A percentile compares a stretch with the other conserved stretches of the same genome.
Conservation (phyloP, 1,140 invertebrate genomes). For the Drosophila arawakana region DNA sequence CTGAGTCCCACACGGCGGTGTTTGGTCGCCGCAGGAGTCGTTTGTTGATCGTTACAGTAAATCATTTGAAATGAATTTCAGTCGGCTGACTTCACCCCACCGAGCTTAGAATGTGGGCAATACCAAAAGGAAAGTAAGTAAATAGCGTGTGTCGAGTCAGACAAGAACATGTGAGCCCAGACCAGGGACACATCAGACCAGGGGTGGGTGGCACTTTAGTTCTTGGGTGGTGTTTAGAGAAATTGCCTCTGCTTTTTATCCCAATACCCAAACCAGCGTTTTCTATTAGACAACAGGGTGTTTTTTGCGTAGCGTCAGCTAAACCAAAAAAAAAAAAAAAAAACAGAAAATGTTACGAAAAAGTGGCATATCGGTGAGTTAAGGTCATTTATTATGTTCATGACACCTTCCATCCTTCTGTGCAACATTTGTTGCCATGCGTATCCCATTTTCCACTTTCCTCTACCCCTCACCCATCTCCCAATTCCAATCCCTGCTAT, state of each 20-base stretch:
- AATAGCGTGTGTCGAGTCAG: constrained; percentile 63
- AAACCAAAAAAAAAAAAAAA: constrained; percentile 48
- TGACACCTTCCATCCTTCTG: constrained; percentile 67
- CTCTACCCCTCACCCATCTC: neutral
- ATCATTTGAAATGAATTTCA: constrained; percentile 80
- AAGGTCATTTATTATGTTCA: constrained; percentile 78
- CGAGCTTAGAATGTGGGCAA: neutral
- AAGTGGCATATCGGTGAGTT: constrained; percentile 68
- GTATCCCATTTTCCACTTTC: constrained; percentile 17
- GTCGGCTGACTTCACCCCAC: constrained; percentile 46
- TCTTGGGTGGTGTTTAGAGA: constrained; percentile 43
- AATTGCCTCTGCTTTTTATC: constrained; percentile 51
- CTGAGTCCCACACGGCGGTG: neutral
- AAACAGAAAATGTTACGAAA: constrained; percentile 39
- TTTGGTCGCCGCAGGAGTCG: constrained; percentile 66
- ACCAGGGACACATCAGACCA: constrained; percentile 15
- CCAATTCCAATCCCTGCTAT: constrained; percentile 22
- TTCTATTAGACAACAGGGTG: constrained; percentile 78
- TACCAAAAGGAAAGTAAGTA: constrained; percentile 48
- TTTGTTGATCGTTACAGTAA: constrained; percentile 81
- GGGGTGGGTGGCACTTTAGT: constrained; percentile 28
- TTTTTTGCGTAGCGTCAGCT: constrained; percentile 60
- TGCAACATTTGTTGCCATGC: constrained; percentile 65
- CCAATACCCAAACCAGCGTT: constrained; percentile 36
- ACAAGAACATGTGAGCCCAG: constrained; percentile 52